phyloP scores from a whole-genome alignment of 1,140 invertebrate genomes.

The Panonychus citri region DNA sequence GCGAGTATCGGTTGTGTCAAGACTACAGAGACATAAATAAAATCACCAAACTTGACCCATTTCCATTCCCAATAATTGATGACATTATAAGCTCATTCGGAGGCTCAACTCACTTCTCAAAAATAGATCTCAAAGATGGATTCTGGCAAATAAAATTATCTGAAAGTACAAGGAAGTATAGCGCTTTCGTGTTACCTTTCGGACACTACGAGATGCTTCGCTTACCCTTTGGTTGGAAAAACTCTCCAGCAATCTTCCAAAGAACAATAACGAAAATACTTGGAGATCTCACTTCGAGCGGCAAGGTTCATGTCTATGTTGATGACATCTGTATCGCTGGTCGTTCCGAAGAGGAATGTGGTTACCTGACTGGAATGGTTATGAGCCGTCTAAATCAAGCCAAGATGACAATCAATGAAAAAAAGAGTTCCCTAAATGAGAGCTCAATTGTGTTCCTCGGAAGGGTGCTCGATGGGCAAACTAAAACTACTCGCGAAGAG shows the following conservation, averaged over 20 bases:
- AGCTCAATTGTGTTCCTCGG: not conserved
- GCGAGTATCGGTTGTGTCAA: not conserved
- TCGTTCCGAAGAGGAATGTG: not conserved
- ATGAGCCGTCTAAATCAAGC: not conserved
- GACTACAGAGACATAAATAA: slow-evolving; percentile 2
- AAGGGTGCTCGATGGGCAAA: not conserved
- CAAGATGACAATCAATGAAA: not conserved
- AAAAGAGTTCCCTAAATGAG: not conserved
- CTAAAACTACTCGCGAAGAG: not conserved
- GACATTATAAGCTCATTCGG: not conserved
- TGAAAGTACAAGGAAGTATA: not conserved
- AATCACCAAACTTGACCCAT: not conserved
- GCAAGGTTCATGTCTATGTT: not conserved
- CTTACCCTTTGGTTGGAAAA: not conserved
- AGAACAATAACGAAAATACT: not conserved
- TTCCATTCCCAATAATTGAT: slow-evolving; percentile 1
- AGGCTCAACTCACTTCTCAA: not conserved
- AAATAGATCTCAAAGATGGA: not conserved
- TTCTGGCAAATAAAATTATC: not conserved
- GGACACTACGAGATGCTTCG: not conserved
- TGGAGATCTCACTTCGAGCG: not conserved
- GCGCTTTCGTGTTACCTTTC: not conserved
- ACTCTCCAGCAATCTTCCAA: not conserved
- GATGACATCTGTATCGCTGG: not conserved
- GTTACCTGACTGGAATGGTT: not conserved